phyloP scores from a whole-genome alignment of 2,888 invertebrate species.

The Micoletzkya japonica region DNA sequence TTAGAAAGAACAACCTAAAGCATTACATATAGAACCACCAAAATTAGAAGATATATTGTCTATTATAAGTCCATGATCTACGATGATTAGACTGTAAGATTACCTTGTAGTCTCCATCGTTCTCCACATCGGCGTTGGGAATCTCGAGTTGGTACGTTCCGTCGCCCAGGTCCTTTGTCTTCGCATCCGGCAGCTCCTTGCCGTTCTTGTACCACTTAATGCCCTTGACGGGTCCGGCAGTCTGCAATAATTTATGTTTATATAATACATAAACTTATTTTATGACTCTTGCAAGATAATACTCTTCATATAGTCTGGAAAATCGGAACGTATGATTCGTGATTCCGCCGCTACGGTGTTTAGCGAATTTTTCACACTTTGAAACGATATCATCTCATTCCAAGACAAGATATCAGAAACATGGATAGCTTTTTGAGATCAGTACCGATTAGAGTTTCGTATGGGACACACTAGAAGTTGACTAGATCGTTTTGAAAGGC shows the following conservation, averaged over 20 bases:
- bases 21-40: neutral
- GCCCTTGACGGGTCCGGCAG: constrained; percentile 79
- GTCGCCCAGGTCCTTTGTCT: constrained; percentile 44
- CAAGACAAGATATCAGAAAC: neutral
- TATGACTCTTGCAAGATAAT: neutral
- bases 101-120: constrained; percentile 58
- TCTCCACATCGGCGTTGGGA: constrained; percentile 51
- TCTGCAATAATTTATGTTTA: constrained; percentile 31
- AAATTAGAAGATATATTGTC: neutral
- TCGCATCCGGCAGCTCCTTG: constrained; percentile 49
- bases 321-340: neutral
- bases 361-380: neutral
- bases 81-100: neutral
- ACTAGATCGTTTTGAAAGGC: no score
- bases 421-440: neutral
- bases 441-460: no score
- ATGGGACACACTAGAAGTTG: no score
- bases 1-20: constrained; percentile 43
- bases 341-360: neutral
- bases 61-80: neutral
- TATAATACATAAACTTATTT: neutral
- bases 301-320: no score
- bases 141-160: constrained; percentile 51
- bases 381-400: neutral
- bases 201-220: constrained; percentile 76